Evolutionary conservation across 2,888 invertebrate species (phyloP).

Genomic region (Eristalis intricaria): DNA sequence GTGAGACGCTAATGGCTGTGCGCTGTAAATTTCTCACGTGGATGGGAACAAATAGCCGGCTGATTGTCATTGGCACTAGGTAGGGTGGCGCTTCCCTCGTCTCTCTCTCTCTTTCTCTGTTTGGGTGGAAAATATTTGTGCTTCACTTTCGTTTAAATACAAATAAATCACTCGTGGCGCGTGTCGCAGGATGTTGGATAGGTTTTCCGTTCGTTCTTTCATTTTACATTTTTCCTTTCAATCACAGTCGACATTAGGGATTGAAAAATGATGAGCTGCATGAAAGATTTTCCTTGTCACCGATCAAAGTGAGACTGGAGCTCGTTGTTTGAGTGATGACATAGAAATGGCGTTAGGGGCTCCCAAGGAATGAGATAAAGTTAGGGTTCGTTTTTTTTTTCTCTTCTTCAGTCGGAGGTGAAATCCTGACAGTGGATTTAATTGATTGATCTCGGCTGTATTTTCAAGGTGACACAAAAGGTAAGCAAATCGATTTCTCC

Average conservation of each 20-base stretch:
- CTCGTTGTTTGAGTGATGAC: constrained; percentile 19
- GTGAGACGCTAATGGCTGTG: constrained; percentile 28
- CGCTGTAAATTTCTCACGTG: constrained; percentile 40
- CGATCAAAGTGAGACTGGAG: constrained; percentile 30
- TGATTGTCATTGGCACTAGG: constrained; percentile 46
- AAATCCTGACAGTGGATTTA: constrained; percentile 3
- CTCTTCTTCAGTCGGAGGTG: constrained; percentile 5
- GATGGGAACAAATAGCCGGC: constrained; percentile 48
- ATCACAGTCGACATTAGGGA: constrained; percentile 41
- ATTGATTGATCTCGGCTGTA: constrained; percentile 15
- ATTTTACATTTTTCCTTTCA: constrained; percentile 17
- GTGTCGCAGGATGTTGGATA: constrained; percentile 35
- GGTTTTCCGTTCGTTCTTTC: background rate
- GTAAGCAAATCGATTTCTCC: background rate
- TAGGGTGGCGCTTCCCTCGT: background rate
- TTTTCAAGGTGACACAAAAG: constrained; percentile 10
- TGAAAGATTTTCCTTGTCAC: constrained; percentile 36
- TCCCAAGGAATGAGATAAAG: background rate
- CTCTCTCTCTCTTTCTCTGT: background rate
- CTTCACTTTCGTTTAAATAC: constrained; percentile 44
- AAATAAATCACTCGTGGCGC: constrained; percentile 61
- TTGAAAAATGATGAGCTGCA: constrained; percentile 61
- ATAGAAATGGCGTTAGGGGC: background rate
- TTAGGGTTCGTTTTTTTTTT: constrained; percentile 10
- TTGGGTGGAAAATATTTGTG: constrained; percentile 7